Evolutionary conservation across 2,888 invertebrate species (phyloP).

Genomic region (Drepana falcataria): DNA sequence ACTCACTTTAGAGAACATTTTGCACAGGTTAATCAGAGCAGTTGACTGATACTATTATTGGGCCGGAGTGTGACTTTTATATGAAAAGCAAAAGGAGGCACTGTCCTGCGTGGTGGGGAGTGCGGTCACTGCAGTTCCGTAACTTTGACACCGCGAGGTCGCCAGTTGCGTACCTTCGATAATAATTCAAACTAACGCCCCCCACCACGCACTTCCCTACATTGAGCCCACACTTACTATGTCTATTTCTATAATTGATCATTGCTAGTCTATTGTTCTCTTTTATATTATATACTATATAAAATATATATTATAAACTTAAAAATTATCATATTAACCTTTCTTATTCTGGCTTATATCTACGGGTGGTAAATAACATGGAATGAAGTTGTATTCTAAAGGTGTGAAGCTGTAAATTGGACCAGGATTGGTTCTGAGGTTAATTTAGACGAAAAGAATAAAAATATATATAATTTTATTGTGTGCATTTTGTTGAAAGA

Average conservation of each 20-base stretch:
- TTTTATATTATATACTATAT: too few relatives aligned
- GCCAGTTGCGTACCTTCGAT: constrained; percentile 40
- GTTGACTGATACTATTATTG: constrained; percentile 76
- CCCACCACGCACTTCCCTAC: constrained; percentile 20
- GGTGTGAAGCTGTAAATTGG: too few relatives aligned
- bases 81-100: constrained; percentile 73
- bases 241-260: constrained; percentile 7
- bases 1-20: constrained; percentile 78
- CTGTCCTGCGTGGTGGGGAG: constrained; percentile 65
- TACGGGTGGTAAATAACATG: too few relatives aligned
- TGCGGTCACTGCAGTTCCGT: constrained; percentile 74
- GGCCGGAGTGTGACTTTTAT: constrained; percentile 68
- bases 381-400: too few relatives aligned
- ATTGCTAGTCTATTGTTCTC: too few relatives aligned
- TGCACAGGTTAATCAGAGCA: constrained; percentile 71
- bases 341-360: too few relatives aligned
- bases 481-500: too few relatives aligned
- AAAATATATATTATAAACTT: too few relatives aligned
- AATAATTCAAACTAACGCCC: constrained; percentile 43
- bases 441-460: too few relatives aligned
- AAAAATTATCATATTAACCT: too few relatives aligned
- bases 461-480: too few relatives aligned
- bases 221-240: constrained; percentile 12
- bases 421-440: too few relatives aligned
- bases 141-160: constrained; percentile 78